Percentiles rank a stretch among this genome's conserved stretches.
Evolutionary conservation across 1,140 invertebrate species (phyloP).

Genomic region (Meloidogyne chitwoodi): DNA sequence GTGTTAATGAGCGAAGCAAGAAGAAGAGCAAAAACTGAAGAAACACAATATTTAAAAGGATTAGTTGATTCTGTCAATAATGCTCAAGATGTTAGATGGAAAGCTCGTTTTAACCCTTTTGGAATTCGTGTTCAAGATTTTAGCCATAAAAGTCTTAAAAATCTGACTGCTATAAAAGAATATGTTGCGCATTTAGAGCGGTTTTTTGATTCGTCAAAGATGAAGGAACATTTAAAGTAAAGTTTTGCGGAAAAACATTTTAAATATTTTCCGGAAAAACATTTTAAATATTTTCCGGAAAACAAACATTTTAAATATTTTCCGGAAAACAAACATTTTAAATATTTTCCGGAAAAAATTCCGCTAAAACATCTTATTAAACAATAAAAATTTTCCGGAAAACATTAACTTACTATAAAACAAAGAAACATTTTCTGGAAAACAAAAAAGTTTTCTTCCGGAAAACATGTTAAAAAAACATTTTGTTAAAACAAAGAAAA

Average conservation of each 20-base stretch:
- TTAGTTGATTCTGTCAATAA: slow-evolving; percentile 1
- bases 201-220: slow-evolving; percentile 37
- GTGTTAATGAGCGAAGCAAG: neutral
- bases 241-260: neutral
- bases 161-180: slow-evolving; percentile 45
- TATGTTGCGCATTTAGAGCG: slow-evolving; percentile 35
- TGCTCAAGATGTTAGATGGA: slow-evolving; percentile 8
- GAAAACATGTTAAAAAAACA: neutral
- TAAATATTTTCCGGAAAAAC: neutral
- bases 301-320: no score
- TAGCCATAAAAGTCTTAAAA: slow-evolving; percentile 41
- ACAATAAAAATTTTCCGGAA: neutral
- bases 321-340: neutral
- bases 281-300: neutral
- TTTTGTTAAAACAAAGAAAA: neutral
- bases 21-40: neutral
- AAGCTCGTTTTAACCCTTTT: slow-evolving; percentile 14
- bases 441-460: no score
- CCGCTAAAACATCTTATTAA: neutral
- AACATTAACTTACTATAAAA: neutral
- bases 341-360: neutral
- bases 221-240: slow-evolving; percentile 42
- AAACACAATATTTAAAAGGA: slow-evolving; percentile 4
- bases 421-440: no score
- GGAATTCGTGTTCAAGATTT: slow-evolving; percentile 3